Evolutionary conservation across 1,140 invertebrate species (phyloP), one percentile per base, ranked within the genome.

Genomic region (Macrosteles quadrilineatus): DNA sequence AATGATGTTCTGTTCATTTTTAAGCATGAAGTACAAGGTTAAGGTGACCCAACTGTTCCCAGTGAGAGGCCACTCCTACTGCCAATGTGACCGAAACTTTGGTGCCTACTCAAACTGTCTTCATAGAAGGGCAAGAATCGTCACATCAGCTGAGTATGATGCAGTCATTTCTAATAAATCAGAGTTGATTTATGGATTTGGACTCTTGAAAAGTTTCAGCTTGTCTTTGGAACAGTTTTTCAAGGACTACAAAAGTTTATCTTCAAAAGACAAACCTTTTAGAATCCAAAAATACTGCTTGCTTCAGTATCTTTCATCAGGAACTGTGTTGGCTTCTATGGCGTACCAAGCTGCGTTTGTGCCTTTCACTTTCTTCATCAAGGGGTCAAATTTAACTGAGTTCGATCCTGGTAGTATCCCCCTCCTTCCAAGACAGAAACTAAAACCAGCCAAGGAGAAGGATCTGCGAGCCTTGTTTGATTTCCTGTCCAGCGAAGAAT

Each of bases 61-160:
- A 65, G 62, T 30, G 27, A 65, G 62, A 65, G 62, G 62, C n/a
- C 62, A 65, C 30, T 65, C 62, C 30, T 65, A 65, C 17, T 36
- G 32, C 17, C 62, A 65, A 32, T 31, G 62, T 32, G 29, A 65
- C 31, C 47, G 23, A 53, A 53, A 53, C n/a, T 53, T 53, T 53
- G n/a, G 47, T 4, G 47, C 47, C n/a, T 53, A 53, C n/a, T 53
- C 47, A 53, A 53, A 19, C n/a, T 6, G n/a, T 19, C 23, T 25
- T 3, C 23, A 53, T 53, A 4, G 47, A 6, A 53, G 6, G 3
- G n/a, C 23, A 53, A n/a, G 23, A 19, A 53, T 53, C n/a, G n/a
- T n/a, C n/a, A 53, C 47, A 6, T 4, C 47, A 4, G 23, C 17
- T 19, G n/a, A 53, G 17, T 53, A 53, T 53, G 47, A 53, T n/a